Evolutionary conservation across 2,797 vertebrate genomes (phyloP).

Genomic region (Sparus aurata): DNA sequence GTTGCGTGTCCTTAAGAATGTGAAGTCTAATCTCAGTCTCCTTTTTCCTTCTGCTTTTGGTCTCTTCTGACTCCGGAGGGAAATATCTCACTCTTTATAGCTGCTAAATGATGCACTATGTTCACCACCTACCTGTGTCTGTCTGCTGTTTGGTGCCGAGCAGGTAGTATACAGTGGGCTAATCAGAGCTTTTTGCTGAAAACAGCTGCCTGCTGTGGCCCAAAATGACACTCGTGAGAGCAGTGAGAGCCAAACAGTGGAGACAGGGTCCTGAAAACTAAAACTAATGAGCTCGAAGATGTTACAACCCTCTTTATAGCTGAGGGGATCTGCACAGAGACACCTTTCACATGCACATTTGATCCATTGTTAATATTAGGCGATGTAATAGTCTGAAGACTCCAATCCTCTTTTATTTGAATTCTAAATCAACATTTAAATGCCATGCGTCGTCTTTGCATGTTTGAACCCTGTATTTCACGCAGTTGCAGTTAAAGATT

Average conservation of each 20-base stretch:
- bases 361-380: background rate
- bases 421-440: too few species aligned
- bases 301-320: background rate
- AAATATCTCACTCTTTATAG: conserved; percentile 12
- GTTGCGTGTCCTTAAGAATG: background rate
- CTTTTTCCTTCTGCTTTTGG: background rate
- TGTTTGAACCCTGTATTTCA: too few species aligned
- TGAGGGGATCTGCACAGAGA: background rate
- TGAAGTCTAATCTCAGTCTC: background rate
- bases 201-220: background rate
- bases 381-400: too few species aligned
- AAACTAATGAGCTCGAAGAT: conserved; percentile 18
- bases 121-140: conserved; percentile 15
- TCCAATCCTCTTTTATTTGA: too few species aligned
- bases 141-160: conserved; percentile 14
- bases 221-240: background rate
- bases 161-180: background rate
- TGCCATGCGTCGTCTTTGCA: too few species aligned
- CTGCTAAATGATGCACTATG: background rate
- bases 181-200: conserved; percentile 5
- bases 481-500: too few species aligned
- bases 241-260: background rate
- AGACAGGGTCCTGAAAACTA: background rate
- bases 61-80: background rate
- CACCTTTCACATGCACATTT: background rate